Conservation (phyloP, 2,797 vertebrate genomes). For the Sarcoramphus papa region DNA sequence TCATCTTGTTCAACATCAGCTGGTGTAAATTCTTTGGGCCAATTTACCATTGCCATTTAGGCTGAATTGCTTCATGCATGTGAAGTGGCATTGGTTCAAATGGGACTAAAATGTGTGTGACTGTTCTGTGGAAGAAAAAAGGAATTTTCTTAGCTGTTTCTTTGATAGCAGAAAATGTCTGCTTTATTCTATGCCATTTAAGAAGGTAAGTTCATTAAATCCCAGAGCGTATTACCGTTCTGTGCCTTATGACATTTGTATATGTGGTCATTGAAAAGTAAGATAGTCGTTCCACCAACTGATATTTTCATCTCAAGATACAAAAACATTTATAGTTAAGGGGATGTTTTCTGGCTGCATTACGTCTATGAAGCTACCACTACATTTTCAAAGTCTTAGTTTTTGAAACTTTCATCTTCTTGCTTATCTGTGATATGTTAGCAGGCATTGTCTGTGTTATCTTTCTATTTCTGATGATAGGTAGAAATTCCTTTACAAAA, state of each 20-base stretch:
- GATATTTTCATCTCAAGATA: neutral
- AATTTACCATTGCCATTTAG: neutral
- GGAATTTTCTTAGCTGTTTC: neutral
- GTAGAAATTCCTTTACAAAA: neutral
- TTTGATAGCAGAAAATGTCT: neutral
- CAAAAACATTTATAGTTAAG: neutral
- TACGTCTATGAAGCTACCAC: neutral
- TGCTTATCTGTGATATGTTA: neutral
- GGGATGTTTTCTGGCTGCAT: neutral
- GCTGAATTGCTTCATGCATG: neutral
- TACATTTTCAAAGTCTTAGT: neutral
- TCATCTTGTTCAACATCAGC: neutral
- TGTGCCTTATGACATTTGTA: neutral
- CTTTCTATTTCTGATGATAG: neutral
- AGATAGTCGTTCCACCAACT: neutral
- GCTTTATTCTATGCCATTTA: neutral
- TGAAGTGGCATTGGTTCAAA: neutral
- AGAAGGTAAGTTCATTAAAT: neutral
- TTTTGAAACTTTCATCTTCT: neutral
- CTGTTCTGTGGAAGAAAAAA: neutral
- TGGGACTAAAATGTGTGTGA: neutral
- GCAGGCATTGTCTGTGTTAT: neutral
- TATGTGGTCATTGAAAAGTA: neutral
- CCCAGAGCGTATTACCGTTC: accelerated
- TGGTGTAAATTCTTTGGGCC: neutral